Evolutionary conservation across 1,140 invertebrate genomes (phyloP).

Genomic region (Dendroctonus valens): DNA sequence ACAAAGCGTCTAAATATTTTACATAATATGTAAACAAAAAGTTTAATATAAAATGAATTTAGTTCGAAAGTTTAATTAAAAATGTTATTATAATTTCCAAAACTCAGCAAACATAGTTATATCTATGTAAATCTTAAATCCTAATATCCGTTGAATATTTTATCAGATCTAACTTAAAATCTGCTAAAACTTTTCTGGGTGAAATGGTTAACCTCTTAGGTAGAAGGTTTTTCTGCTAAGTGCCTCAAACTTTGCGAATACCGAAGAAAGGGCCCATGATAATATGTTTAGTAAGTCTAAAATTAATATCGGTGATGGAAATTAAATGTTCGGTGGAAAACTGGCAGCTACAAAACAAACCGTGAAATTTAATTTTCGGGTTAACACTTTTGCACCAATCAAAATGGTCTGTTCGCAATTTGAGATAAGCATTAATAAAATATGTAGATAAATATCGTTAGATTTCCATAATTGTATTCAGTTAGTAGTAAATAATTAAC

Average conservation of each 20-base stretch:
- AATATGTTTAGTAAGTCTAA: not conserved
- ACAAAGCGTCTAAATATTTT: slow-evolving; percentile 2
- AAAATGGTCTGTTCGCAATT: too few species aligned
- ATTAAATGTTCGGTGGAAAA: too few species aligned
- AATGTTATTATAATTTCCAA: slow-evolving; percentile 1
- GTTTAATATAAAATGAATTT: not conserved
- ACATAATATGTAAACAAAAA: not conserved
- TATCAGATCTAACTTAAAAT: slow-evolving; percentile 10
- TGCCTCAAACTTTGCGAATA: slow-evolving; percentile 7
- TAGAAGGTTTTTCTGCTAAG: slow-evolving; percentile 1
- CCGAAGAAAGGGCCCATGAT: not conserved
- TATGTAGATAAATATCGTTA: too few species aligned
- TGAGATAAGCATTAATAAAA: too few species aligned
- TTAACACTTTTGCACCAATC: too few species aligned
- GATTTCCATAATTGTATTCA: too few species aligned
- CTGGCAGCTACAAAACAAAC: too few species aligned
- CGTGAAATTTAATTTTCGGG: too few species aligned
- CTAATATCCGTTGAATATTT: slow-evolving; percentile 13
- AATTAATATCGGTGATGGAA: not conserved
- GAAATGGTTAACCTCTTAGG: slow-evolving; percentile 12
- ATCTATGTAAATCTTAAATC: slow-evolving; percentile 10
- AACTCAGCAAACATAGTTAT: slow-evolving; percentile 12
- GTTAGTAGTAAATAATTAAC: too few species aligned
- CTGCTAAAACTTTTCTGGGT: slow-evolving; percentile 2
- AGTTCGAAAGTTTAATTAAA: slow-evolving; percentile 11